A percentile compares a stretch with the other conserved stretches of the same genome.
Conservation (phyloP, 2,888 invertebrate species). For the Neria commutata region DNA sequence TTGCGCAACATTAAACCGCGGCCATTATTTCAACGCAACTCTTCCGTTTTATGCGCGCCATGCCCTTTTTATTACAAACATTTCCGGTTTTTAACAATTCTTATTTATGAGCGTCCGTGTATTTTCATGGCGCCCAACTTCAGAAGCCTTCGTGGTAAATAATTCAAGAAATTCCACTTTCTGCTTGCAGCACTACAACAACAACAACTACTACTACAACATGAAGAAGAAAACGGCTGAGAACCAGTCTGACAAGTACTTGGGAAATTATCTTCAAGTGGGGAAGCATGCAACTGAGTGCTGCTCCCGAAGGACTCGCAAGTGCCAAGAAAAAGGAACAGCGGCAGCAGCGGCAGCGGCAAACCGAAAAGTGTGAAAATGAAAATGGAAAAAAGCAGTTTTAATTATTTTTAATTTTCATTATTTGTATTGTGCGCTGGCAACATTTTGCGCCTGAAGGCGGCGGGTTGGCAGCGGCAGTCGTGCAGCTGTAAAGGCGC, state of each 20-base stretch:
- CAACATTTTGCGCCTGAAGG: neutral
- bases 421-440: slow-evolving; percentile 51
- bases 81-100: slow-evolving; percentile 35
- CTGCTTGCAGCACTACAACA: no score
- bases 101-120: slow-evolving; percentile 1
- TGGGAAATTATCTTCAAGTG: no score
- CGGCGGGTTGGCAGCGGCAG: neutral
- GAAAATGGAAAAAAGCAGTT: slow-evolving; percentile 45
- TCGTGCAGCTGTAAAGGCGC: slow-evolving; percentile 14
- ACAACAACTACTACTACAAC: no score
- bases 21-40: slow-evolving; percentile 37
- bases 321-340: no score
- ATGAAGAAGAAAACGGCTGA: neutral
- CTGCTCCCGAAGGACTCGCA: no score
- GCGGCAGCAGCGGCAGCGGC: no score
- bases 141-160: slow-evolving; percentile 17
- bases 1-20: slow-evolving; percentile 54
- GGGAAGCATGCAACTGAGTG: no score
- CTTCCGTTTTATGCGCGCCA: neutral
- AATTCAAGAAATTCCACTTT: slow-evolving; percentile 39
- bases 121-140: slow-evolving; percentile 5
- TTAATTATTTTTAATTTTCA: slow-evolving; percentile 58
- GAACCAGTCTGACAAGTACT: neutral
- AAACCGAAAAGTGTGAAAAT: no score
- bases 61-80: slow-evolving; percentile 41